These are phyloP conservation scores for Clepsis dumicolana DNA, from an alignment of 2,888 invertebrate genomes.

Conservation along the genomic window DNA sequence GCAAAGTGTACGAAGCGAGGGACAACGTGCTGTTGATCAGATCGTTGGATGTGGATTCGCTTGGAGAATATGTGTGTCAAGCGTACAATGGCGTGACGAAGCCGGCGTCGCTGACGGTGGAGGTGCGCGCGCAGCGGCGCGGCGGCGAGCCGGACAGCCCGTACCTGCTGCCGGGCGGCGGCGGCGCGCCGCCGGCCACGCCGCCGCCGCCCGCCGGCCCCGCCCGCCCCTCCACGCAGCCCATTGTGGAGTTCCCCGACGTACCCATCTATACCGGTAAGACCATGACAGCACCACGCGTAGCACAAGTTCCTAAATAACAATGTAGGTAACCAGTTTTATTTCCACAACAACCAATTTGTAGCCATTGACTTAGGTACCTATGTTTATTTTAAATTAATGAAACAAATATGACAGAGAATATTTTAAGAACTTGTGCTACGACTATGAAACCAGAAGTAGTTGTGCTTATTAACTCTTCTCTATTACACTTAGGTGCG, in stretches of 20 bases:
- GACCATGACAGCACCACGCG: constrained; percentile 49
- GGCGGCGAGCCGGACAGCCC: constrained; percentile 75
- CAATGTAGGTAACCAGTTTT: too few relatives aligned
- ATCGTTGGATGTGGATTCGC: constrained; percentile 88
- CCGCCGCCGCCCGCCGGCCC: constrained; percentile 44
- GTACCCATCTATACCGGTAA: constrained; percentile 72
- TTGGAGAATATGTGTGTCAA: constrained; percentile 95
- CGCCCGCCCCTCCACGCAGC: constrained; percentile 49
- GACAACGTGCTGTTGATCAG: constrained; percentile 92
- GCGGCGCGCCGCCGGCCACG: constrained; percentile 48
- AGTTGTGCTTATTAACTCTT: constrained; percentile 4
- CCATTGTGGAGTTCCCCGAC: constrained; percentile 49
- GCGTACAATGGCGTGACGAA: constrained; percentile 94
- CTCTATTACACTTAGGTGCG: constrained; percentile 13
- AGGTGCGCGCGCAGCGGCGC: constrained; percentile 90
- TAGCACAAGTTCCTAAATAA: constrained; percentile 10
- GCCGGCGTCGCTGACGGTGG: constrained; percentile 92
- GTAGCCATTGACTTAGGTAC: too few relatives aligned
- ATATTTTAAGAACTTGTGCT: constrained; percentile 34
- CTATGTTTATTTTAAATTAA: too few relatives aligned
- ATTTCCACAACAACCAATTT: too few relatives aligned
- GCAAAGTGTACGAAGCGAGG: constrained; percentile 89
- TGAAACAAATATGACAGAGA: too few relatives aligned
- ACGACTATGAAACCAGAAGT: not conserved
- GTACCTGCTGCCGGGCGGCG: constrained; percentile 56